Evolutionary conservation across 1,140 invertebrate species (phyloP).

Genomic region (Diachasmimorpha longicaudata): DNA sequence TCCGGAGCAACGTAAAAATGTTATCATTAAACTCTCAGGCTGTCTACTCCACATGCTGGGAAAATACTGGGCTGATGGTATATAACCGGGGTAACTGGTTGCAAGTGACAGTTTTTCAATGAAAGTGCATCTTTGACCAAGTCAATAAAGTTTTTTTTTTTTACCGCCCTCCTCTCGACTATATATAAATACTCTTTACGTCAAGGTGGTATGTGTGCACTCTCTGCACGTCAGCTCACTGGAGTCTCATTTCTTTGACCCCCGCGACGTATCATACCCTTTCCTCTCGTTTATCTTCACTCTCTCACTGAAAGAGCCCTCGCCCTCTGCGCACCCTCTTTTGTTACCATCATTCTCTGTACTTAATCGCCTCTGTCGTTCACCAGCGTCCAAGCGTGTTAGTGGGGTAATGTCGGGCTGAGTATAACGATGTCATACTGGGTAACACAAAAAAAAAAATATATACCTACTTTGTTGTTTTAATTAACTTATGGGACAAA

Average conservation of each 20-base stretch:
- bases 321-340: background rate
- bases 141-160: slow-evolving; percentile 1
- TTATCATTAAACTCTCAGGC: slow-evolving; percentile 13
- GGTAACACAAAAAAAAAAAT: background rate
- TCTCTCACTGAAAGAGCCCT: background rate
- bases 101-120: slow-evolving; percentile 8
- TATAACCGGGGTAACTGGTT: slow-evolving; percentile 12
- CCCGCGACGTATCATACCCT: background rate
- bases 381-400: background rate
- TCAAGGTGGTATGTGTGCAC: background rate
- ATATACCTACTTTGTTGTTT: slow-evolving; percentile 21
- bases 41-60: slow-evolving; percentile 3
- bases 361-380: background rate
- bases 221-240: background rate
- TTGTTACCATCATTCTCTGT: background rate
- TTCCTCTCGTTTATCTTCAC: background rate
- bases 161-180: background rate
- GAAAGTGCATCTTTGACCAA: slow-evolving; percentile 8
- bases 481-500: slow-evolving; percentile 30
- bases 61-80: background rate
- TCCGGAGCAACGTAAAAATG: background rate
- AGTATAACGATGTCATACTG: background rate
- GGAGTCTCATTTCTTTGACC: slow-evolving; percentile 5
- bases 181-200: background rate
- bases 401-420: background rate